phyloP scores from a whole-genome alignment of 2,113 vertebrate species.

The Scolopax mira region DNA sequence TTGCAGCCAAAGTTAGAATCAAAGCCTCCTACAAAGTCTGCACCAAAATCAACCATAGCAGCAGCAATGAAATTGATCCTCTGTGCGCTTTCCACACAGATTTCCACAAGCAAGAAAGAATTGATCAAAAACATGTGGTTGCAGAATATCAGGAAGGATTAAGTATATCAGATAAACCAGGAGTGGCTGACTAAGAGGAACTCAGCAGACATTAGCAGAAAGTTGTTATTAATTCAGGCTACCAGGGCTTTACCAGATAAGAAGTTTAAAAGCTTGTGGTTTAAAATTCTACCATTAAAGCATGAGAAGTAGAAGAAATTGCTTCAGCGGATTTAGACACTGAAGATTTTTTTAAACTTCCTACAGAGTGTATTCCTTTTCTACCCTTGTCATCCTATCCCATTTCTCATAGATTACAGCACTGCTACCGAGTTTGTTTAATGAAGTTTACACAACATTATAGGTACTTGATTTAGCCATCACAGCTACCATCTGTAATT shows the following conservation, averaged over 20 bases:
- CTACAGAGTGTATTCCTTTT: neutral
- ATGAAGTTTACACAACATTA: slow-evolving; percentile 54
- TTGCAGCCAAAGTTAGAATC: neutral
- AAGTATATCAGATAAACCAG: neutral
- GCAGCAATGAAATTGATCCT: neutral
- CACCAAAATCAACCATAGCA: neutral
- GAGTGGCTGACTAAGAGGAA: slow-evolving; percentile 31
- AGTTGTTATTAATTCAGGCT: slow-evolving; percentile 12
- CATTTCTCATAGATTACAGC: neutral
- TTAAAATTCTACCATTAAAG: slow-evolving; percentile 6
- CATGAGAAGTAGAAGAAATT: neutral
- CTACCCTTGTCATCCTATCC: neutral
- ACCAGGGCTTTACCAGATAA: slow-evolving; percentile 29
- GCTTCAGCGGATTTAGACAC: neutral
- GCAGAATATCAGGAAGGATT: neutral
- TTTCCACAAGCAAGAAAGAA: neutral
- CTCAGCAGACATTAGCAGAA: neutral
- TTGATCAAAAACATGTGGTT: neutral
- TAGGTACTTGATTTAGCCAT: slow-evolving; percentile 38
- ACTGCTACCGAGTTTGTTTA: neutral
- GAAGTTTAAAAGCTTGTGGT: slow-evolving; percentile 23
- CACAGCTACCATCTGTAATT: slow-evolving; percentile 44
- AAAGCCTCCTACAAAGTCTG: neutral
- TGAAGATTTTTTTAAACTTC: neutral
- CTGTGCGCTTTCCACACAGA: neutral